Base-by-base conservation (phyloP, 2,797 vertebrate genomes). In the Crax fasciolata region DNA sequence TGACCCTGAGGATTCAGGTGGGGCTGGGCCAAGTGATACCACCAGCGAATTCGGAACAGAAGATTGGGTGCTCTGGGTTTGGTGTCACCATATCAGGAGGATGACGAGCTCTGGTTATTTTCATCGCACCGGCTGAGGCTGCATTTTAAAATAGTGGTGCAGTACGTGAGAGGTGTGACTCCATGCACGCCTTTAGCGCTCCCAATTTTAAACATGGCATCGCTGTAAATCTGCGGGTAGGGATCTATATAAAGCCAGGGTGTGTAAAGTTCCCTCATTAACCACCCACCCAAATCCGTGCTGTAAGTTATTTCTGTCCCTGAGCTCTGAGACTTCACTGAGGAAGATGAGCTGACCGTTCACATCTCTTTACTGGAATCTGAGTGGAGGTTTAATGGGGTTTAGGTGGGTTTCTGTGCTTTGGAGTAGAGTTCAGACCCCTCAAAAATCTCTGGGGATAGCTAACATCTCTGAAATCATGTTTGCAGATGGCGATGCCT, bases 111-210 rank as follows among this genome's bases (percentile, higher is more conserved):
- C 48, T 23, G 32, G 3, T 63, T 89, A 10, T 81, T 89, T 65
- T 44, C 72, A 28, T 41, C 78, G 73, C 82, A 88, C 24, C 62
- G 52, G 58, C 62, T 43, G 73, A 65, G 84, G 5, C 72, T 82
- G 75, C 55, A 25, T 81, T 78, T 89, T 54, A 49, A 55, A 91
- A 44, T 13, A 20, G 41, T 58, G 77, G 32, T 94, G 89, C 72
- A 83, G 49, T 68, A 38, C 12, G 1, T 30, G 78, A 87, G 68
- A 80, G 21, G 13, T 84, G 44, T 70, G 87, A 85, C 62, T 49
- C 30, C 13, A 4, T n/a, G 65, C 46, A 6, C 25, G 54, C 62
- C 70, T 66, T 81, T 32, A 78, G 35, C 49, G 14, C 35, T 43
- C 30, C 46, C 19, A 16, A 39, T 84, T 90, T 86, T 55, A 78